Evolutionary conservation across 2,797 vertebrate species (phyloP).

Genomic region (Numenius phaeopus): DNA sequence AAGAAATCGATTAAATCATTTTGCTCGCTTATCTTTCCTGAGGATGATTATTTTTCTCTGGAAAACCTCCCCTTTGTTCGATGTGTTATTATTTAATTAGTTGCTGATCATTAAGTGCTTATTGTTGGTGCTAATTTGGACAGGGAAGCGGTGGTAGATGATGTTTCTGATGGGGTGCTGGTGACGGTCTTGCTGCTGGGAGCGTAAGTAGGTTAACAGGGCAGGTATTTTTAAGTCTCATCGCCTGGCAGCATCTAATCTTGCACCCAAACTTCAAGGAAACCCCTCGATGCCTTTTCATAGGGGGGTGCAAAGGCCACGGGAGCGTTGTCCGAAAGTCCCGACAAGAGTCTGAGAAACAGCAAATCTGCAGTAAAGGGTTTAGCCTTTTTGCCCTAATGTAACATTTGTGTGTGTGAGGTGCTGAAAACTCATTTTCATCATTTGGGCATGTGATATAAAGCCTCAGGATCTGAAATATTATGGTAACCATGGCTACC

Average conservation of each 20-base stretch:
- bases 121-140: neutral
- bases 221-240: conserved; percentile 11
- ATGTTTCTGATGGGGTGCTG: neutral
- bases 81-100: conserved; percentile 41
- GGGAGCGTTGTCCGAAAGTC: neutral
- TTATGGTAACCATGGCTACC: conserved; percentile 74
- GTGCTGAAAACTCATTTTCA: conserved; percentile 59
- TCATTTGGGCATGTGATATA: conserved; percentile 53
- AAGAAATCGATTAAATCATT: neutral
- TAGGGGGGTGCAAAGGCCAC: neutral
- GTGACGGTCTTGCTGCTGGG: neutral
- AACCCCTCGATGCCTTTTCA: neutral
- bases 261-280: neutral
- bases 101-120: neutral
- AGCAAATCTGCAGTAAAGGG: neutral
- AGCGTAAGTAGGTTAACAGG: conserved; percentile 31
- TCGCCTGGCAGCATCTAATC: neutral
- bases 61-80: neutral
- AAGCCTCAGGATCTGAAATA: conserved; percentile 63
- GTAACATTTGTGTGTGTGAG: neutral
- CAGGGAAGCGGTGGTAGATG: neutral
- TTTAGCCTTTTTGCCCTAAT: neutral
- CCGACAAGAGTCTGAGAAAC: neutral
- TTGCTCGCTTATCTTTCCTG: neutral
- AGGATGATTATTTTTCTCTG: neutral